Evolutionary conservation across 2,888 invertebrate species (phyloP).

Genomic region (Stenolophus ochropezus): DNA sequence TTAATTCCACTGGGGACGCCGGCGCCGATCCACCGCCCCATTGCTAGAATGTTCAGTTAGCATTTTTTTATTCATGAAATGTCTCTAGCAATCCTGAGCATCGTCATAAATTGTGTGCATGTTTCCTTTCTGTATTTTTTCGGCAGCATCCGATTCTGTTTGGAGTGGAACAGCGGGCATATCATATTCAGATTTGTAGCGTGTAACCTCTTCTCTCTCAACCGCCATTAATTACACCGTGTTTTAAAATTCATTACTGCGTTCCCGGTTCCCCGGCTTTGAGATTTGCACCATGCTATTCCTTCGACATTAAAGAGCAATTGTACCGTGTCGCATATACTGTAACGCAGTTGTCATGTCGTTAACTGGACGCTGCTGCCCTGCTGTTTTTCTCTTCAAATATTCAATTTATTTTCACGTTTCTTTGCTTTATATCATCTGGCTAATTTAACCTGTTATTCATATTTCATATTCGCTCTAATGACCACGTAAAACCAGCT

Average conservation of each 20-base stretch:
- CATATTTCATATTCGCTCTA: slow-evolving; percentile 55
- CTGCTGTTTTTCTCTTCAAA: slow-evolving; percentile 44
- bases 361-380: slow-evolving; percentile 10
- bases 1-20: slow-evolving; percentile 51
- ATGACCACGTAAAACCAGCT: slow-evolving; percentile 41
- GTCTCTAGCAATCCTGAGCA: slow-evolving; percentile 48
- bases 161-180: slow-evolving; percentile 15
- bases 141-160: slow-evolving; percentile 50
- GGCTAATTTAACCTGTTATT: slow-evolving; percentile 52
- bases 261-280: not conserved
- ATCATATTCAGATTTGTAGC: slow-evolving; percentile 42
- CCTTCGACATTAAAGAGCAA: slow-evolving; percentile 55
- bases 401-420: slow-evolving; percentile 47
- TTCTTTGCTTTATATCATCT: slow-evolving; percentile 52
- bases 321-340: slow-evolving; percentile 1
- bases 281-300: slow-evolving; percentile 47
- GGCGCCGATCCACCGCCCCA: slow-evolving; percentile 4
- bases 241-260: slow-evolving; percentile 55
- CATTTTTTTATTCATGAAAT: slow-evolving; percentile 56
- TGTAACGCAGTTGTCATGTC: not conserved
- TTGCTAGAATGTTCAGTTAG: slow-evolving; percentile 48
- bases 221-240: slow-evolving; percentile 48
- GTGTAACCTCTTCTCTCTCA: not conserved
- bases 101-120: slow-evolving; percentile 55
- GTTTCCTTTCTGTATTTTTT: slow-evolving; percentile 50